phyloP scores from a whole-genome alignment of 2,113 vertebrate genomes.

The Caracal caracal region DNA sequence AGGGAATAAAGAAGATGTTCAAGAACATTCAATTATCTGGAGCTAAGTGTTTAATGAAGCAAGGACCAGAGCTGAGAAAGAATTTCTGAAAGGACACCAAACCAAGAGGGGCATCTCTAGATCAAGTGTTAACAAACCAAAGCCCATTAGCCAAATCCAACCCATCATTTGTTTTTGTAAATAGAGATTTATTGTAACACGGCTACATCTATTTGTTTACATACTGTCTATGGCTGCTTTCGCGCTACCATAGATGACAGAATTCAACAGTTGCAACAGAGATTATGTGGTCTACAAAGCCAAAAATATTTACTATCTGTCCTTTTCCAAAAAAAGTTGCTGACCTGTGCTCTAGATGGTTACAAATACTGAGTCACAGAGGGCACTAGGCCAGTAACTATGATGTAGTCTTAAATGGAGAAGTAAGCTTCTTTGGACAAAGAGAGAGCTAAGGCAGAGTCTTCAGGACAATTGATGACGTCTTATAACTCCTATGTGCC shows the following conservation, averaged over 20 bases:
- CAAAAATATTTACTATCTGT: neutral
- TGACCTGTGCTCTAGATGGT: neutral
- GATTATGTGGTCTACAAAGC: neutral
- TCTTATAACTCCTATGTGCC: neutral
- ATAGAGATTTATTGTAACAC: neutral
- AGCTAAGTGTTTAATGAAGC: conserved; percentile 1
- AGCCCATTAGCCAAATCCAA: neutral
- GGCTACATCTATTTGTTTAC: neutral
- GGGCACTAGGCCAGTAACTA: neutral
- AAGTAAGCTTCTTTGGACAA: neutral
- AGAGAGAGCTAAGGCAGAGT: neutral
- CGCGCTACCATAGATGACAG: neutral
- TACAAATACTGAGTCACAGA: neutral
- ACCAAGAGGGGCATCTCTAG: neutral
- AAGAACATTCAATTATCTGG: neutral
- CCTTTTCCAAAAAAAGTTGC: neutral
- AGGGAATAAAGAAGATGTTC: neutral
- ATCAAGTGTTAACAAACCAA: neutral
- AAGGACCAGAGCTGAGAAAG: neutral
- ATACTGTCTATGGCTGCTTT: neutral
- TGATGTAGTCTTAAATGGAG: neutral
- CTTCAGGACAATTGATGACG: neutral
- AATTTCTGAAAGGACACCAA: neutral
- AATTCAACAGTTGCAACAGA: neutral
- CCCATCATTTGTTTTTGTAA: neutral